phyloP scores from a whole-genome alignment of 2,113 vertebrate species.

The Tachuris rubrigastra region DNA sequence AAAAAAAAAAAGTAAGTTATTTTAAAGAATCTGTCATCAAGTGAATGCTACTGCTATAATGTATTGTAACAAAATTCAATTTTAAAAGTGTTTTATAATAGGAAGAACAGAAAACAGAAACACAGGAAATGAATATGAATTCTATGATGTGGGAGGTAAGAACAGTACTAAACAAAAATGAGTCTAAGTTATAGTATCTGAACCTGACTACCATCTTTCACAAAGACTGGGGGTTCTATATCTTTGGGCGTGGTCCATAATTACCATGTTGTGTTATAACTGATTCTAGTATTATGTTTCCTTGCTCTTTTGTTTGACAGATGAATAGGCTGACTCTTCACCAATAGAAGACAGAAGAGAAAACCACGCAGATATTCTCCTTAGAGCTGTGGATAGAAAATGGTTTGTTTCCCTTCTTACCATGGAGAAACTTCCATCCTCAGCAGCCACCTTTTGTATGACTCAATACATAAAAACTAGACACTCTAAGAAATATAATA shows the following conservation, averaged over 20 bases:
- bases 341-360: neutral
- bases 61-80: neutral
- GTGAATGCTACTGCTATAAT: neutral
- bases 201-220: neutral
- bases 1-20: neutral
- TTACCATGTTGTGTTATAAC: neutral
- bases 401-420: neutral
- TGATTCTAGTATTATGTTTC: neutral
- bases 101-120: neutral
- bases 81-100: neutral
- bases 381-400: neutral
- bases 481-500: neutral
- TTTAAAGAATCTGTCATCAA: neutral
- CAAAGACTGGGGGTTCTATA: neutral
- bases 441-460: neutral
- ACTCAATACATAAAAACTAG: neutral
- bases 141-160: neutral
- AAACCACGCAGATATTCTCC: neutral
- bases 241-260: neutral
- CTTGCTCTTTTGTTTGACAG: neutral
- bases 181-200: neutral
- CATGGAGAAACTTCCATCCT: neutral
- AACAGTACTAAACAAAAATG: neutral
- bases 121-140: neutral
- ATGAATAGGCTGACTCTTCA: neutral